Evolutionary conservation across 2,797 vertebrate genomes (phyloP), one percentile per base, ranked within the genome.

Genomic region (Sphenopsis melanotis): DNA sequence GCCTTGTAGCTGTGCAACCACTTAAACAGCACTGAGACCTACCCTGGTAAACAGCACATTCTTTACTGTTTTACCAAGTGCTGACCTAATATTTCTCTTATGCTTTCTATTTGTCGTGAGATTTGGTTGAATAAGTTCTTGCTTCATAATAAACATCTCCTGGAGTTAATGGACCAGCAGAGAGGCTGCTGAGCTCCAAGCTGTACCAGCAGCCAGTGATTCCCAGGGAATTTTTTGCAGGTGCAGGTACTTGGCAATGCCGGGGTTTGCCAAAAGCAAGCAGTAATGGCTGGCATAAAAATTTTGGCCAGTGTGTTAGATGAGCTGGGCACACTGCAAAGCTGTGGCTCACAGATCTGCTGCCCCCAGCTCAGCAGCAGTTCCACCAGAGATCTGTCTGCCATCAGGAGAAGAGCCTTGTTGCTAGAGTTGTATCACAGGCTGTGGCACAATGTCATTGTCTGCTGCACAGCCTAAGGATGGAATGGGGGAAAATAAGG

Each of bases 211-310:
- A 42, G 26, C 90, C 89, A 89, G 70, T 3, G 0, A 6, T 47
- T 96, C 70, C 83, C 6, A 4, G 83, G 80, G 83, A 96, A 96
- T 90, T 83, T 81, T 59, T 91, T 92, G 91, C 95, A 96, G 94
- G 94, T 97, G 95, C 93, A 84, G 74, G 20, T 34, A 69, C 55
- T 96, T 71, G 87, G 83, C 83, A 86, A 5, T 41, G 32, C 44
- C 1, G 0, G 74, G 10, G 5, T 82, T 93, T 81, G 87, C 93
- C 95, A 89, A 91, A 69, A 36, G 74, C 59, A 75, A 37, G 72
- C 56, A 1, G 66, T 80, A 90, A 94, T 32, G 61, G 69, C 53
- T 26, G 63, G 55, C 56, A 90, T 90, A 66, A 91, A 92, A 86
- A 82, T 59, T 71, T 81, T 92, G 89, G 94, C 91, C 0, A 0